Evolutionary conservation across 1,140 invertebrate genomes (phyloP), one percentile per base, ranked within the genome.

Genomic region (Protaetia brevitarsis): DNA sequence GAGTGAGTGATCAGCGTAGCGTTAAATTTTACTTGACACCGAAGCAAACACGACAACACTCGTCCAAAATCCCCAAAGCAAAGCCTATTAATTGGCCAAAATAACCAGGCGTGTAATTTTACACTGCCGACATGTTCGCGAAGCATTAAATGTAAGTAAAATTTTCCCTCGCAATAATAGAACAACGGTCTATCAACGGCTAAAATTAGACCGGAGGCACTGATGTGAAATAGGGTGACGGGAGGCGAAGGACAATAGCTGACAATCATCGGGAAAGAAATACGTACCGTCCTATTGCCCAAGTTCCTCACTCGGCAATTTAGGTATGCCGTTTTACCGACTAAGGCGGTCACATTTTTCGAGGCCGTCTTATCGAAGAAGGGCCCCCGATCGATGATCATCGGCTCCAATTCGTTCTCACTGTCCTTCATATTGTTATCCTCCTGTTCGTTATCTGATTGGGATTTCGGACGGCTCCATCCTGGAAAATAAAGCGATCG

Each of bases 251-350:
- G 13, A 34, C 8, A 34, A 6, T 34, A 34, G 31, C 1, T 34
- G 31, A 34, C 8, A 34, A 34, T 34, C 8, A 34, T 11, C 13
- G 8, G 13, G 31, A 34, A 45, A 4, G 11, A 27, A 23, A 11
- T 61, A 79, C 87, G 86, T 77, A 92, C 90, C 81, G 90, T 92
- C 76, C 87, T 84, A 71, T 92, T 90, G 28, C 89, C 89, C 36
- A 92, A 83, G 78, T 92, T 91, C 66, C 86, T 83, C 10, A 93
- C 88, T 31, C 88, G 84, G 79, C 91, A 93, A 69, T 86, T 88
- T 16, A 93, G 82, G 66, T 87, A 86, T 1, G 90, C 88, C 0
- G 88, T 88, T 76, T 90, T 91, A 7, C 89, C 90, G 2, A 91
- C 89, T 2, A 92, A 81, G 1, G 90, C 90, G 26, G 90, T 92